Evolutionary conservation across 2,888 invertebrate genomes (phyloP).

Genomic region (Sialis fuliginosa): DNA sequence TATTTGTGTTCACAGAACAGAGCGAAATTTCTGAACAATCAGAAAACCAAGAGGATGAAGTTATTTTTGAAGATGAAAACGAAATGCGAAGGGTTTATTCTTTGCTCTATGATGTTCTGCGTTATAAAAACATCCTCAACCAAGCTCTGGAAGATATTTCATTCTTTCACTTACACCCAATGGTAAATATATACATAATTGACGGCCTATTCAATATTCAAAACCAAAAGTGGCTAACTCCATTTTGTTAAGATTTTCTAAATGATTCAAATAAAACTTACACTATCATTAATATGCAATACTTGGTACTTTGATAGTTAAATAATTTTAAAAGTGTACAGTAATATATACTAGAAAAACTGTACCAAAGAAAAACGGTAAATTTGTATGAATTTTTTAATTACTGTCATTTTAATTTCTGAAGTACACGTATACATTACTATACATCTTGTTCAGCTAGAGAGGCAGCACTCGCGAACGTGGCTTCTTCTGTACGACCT

Average conservation of each 20-base stretch:
- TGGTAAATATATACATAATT: conserved; percentile 26
- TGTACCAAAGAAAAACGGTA: not conserved
- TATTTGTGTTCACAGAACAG: no score
- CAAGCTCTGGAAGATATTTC: conserved; percentile 42
- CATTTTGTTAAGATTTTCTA: no score
- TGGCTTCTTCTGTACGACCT: conserved; percentile 55
- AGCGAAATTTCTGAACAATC: no score
- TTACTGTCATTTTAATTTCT: not conserved
- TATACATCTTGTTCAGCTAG: conserved; percentile 16
- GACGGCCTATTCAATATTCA: not conserved
- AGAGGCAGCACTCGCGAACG: conserved; percentile 24
- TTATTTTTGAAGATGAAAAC: conserved; percentile 42
- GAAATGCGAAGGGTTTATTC: conserved; percentile 58
- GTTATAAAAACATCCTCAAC: conserved; percentile 49
- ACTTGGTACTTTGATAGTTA: no score
- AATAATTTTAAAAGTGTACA: no score
- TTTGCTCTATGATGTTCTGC: conserved; percentile 53
- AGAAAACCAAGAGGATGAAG: conserved; percentile 14
- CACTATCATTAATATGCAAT: no score
- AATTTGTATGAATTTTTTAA: not conserved
- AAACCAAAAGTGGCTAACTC: no score
- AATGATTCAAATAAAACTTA: no score
- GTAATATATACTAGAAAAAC: no score
- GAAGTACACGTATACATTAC: not conserved
- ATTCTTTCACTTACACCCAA: conserved; percentile 36